phyloP scores from a whole-genome alignment of 2,888 invertebrate species.

The Caenorhabditis imperialis region DNA sequence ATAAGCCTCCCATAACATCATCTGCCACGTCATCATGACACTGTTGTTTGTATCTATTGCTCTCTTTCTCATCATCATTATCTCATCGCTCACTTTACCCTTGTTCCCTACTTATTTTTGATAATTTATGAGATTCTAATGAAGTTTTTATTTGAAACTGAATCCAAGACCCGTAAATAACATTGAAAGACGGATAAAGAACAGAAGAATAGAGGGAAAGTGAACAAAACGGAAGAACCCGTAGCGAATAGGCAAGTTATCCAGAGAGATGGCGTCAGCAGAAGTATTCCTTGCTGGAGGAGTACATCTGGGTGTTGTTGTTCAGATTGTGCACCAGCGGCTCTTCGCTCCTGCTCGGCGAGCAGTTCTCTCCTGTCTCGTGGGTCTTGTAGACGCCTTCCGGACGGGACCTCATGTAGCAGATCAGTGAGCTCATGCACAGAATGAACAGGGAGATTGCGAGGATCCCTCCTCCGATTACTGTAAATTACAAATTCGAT shows the following conservation, averaged over 20 bases:
- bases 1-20: constrained; percentile 11
- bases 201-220: constrained; percentile 8
- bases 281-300: constrained; percentile 52
- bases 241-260: constrained; percentile 5
- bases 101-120: constrained; percentile 24
- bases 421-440: constrained; percentile 65
- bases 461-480: constrained; percentile 63
- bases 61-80: constrained; percentile 9
- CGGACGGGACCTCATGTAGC: constrained; percentile 73
- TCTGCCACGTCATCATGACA: constrained; percentile 5
- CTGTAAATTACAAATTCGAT: constrained; percentile 37
- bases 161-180: constrained; percentile 21
- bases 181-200: constrained; percentile 10
- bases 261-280: constrained; percentile 13
- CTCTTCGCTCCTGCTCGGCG: constrained; percentile 57
- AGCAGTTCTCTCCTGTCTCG: constrained; percentile 57
- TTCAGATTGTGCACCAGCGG: constrained; percentile 44
- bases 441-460: constrained; percentile 61
- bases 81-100: constrained; percentile 23
- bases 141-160: constrained; percentile 5
- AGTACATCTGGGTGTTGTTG: constrained; percentile 34
- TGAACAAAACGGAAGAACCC: constrained; percentile 12
- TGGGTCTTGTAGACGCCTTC: constrained; percentile 78
- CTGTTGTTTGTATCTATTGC: constrained; percentile 48
- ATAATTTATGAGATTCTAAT: constrained; percentile 49